Conservation (phyloP, 2,888 invertebrate species). For the Synanthedon vespiformis region DNA sequence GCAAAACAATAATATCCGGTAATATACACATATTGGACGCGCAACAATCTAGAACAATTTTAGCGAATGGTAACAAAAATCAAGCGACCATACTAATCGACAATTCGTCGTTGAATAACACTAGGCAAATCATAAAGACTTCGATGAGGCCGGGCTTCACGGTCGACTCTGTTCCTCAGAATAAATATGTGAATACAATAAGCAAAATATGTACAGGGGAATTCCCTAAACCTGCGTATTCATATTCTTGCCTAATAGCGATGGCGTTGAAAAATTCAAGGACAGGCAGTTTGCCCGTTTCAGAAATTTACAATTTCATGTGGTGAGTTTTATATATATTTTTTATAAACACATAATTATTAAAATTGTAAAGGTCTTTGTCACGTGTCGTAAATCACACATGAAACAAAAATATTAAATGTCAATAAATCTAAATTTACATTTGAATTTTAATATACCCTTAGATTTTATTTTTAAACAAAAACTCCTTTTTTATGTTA, state of each 20-base stretch:
- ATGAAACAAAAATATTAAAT: no score
- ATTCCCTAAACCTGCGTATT: conserved; percentile 97
- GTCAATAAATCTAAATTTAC: no score
- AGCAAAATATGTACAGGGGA: conserved; percentile 66
- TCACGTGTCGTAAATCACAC: no score
- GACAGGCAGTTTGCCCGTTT: conserved; percentile 94
- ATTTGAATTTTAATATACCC: no score
- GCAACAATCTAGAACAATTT: conserved; percentile 62
- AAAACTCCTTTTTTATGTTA: no score
- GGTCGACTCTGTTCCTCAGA: conserved; percentile 43
- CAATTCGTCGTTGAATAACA: conserved; percentile 55
- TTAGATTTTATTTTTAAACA: no score
- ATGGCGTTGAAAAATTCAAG: conserved; percentile 97
- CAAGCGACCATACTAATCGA: conserved; percentile 64
- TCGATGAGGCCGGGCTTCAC: conserved; percentile 49
- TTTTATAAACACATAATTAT: no score
- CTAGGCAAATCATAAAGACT: conserved; percentile 65
- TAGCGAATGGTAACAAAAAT: conserved; percentile 57
- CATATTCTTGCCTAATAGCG: conserved; percentile 97
- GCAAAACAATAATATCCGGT: conserved; percentile 65
- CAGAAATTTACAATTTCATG: conserved; percentile 99
- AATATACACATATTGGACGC: conserved; percentile 67
- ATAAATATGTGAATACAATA: conserved; percentile 49
- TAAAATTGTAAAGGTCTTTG: no score
- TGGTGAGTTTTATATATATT: conserved; percentile 75